Percentiles rank a stretch among this genome's conserved stretches.
These are phyloP conservation scores for Trichogramma pretiosum DNA, from an alignment of 1,140 invertebrate species.

Conservation along the genomic window DNA sequence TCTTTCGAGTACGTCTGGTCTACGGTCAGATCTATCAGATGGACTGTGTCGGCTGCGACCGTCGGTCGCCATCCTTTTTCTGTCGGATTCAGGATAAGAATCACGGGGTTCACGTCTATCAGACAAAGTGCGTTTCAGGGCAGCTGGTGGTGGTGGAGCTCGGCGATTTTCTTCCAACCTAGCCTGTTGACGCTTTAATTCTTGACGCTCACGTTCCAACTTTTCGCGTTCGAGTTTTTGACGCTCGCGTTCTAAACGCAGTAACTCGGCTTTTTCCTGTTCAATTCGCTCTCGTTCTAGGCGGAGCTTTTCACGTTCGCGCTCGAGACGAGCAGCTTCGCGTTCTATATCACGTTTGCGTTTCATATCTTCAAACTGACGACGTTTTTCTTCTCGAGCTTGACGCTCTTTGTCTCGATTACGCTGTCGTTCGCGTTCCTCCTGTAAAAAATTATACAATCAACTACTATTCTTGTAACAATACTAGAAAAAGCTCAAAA, in stretches of 20 bases:
- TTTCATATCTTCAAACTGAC: constrained; percentile 60
- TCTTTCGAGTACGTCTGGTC: constrained; percentile 35
- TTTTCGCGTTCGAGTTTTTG: constrained; percentile 74
- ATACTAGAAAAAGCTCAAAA: constrained; percentile 1
- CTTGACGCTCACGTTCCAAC: constrained; percentile 71
- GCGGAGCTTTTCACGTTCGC: constrained; percentile 67
- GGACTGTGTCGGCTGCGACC: constrained; percentile 11
- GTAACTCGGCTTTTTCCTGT: constrained; percentile 69
- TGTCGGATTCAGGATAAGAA: constrained; percentile 35
- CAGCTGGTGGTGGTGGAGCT: constrained; percentile 35
- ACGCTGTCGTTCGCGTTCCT: constrained; percentile 70
- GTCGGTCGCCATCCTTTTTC: constrained; percentile 32
- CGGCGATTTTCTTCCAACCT: constrained; percentile 39
- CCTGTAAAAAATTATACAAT: constrained; percentile 33
- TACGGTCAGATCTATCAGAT: constrained; percentile 30
- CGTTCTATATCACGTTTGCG: constrained; percentile 68
- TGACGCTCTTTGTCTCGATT: constrained; percentile 66
- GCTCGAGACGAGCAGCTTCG: constrained; percentile 69
- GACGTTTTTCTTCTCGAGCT: constrained; percentile 66
- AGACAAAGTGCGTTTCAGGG: constrained; percentile 35
- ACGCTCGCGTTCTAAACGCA: constrained; percentile 70
- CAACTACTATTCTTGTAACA: not conserved
- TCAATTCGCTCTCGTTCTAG: constrained; percentile 69
- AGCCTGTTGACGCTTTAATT: constrained; percentile 68
- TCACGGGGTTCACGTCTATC: constrained; percentile 39